These are phyloP conservation scores for Rhombomys opimus DNA, from an alignment of 2,113 vertebrate genomes.

Conservation along the genomic window DNA sequence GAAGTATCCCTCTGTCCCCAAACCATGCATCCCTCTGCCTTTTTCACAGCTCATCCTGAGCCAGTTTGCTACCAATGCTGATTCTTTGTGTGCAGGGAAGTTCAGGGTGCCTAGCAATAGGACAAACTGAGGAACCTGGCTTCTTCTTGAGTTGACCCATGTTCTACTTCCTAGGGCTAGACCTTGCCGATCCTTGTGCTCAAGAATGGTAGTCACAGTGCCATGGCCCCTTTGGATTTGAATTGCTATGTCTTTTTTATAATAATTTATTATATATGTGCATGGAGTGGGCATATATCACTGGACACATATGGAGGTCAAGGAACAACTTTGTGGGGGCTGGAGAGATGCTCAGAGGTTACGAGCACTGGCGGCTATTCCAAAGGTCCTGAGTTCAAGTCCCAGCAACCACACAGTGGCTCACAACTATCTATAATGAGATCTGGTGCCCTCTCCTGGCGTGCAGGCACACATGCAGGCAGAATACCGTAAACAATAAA, in stretches of 20 bases:
- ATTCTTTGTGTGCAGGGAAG: background rate
- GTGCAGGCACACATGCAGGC: no score
- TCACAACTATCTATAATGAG: no score
- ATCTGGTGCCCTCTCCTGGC: no score
- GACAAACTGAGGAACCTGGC: fast-evolving
- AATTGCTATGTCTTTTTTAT: background rate
- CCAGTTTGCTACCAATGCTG: background rate
- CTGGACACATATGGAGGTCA: background rate
- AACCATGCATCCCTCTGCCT: fast-evolving
- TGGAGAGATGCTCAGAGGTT: no score
- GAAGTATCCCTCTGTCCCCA: fast-evolving
- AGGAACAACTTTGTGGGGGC: background rate
- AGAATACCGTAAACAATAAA: no score
- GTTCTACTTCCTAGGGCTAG: background rate
- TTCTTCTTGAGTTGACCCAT: background rate
- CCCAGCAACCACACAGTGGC: no score
- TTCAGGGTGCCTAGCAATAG: background rate
- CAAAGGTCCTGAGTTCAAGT: no score
- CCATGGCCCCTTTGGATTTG: background rate
- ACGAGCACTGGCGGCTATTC: no score
- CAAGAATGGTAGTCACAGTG: background rate
- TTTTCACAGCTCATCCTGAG: background rate
- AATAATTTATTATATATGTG: background rate
- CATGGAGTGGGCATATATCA: no score
- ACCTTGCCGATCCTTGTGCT: fast-evolving